These are phyloP conservation scores for Sternarchorhynchus goeldii DNA, from an alignment of 2,797 vertebrate genomes.

Conservation along the genomic window DNA sequence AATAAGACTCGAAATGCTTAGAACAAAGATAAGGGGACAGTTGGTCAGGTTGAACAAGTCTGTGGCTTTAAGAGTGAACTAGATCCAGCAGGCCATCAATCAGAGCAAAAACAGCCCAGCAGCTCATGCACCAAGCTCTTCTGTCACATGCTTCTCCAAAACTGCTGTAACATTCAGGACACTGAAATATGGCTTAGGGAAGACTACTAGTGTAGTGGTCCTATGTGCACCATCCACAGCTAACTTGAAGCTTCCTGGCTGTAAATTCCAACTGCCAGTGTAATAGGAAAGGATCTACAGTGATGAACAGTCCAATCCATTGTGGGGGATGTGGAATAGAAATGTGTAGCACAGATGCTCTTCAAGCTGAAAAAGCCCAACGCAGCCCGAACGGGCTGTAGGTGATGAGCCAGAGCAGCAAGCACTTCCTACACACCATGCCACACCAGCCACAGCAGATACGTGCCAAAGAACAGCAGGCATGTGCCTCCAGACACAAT, in stretches of 20 bases:
- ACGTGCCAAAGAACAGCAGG: background rate
- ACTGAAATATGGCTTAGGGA: slow-evolving; percentile 51
- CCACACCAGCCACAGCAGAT: background rate
- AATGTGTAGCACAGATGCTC: background rate
- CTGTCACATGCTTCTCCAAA: slow-evolving; percentile 4
- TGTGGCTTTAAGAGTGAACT: slow-evolving; percentile 11
- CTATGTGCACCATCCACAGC: slow-evolving; percentile 2
- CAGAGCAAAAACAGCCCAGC: background rate
- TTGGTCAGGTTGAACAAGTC: slow-evolving; percentile 10
- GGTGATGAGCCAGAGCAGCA: too few relatives aligned
- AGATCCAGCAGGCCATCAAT: background rate
- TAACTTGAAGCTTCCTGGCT: background rate
- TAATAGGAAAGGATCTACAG: background rate
- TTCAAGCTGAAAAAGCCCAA: background rate
- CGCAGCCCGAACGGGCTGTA: background rate
- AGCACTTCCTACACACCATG: background rate
- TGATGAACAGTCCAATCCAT: background rate
- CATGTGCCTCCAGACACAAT: background rate
- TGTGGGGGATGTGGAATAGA: too few relatives aligned
- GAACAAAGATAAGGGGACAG: background rate
- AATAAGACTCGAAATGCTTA: slow-evolving; percentile 8
- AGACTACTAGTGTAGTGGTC: slow-evolving; percentile 42
- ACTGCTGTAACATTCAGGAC: slow-evolving; percentile 7
- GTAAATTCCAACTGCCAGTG: background rate
- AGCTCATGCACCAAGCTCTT: slow-evolving; percentile 9